These are phyloP conservation scores for Oligia latruncula DNA, from an alignment of 2,888 invertebrate genomes.

Conservation along the genomic window DNA sequence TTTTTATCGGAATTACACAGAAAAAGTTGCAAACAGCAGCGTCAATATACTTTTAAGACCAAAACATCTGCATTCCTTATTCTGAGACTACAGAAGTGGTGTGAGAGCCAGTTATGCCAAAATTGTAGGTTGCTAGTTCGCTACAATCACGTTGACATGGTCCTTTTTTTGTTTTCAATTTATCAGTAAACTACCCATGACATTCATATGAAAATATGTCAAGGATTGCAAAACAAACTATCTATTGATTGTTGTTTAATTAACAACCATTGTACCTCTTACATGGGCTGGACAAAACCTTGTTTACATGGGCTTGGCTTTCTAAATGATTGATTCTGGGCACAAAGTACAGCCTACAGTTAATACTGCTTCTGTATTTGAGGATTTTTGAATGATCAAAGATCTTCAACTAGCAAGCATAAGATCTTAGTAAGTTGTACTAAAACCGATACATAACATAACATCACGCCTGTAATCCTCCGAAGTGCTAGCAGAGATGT, in stretches of 20 bases:
- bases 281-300: not conserved
- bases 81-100: not conserved
- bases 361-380: not conserved
- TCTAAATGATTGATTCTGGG: not conserved
- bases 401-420: not conserved
- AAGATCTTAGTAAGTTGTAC: not conserved
- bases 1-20: not conserved
- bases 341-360: not conserved
- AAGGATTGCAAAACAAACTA: not conserved
- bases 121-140: not conserved
- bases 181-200: not conserved
- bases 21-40: not conserved
- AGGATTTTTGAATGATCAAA: not conserved
- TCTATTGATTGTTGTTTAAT: not conserved
- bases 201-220: not conserved
- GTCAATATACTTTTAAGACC: not conserved
- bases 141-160: not conserved
- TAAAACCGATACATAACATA: not conserved
- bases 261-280: not conserved
- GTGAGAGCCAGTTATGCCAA: not conserved
- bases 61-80: not conserved
- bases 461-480: not conserved
- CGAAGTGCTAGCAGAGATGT: not conserved
- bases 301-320: not conserved
- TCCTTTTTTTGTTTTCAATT: not conserved